phyloP scores from a whole-genome alignment of 2,797 vertebrate species.

The Tympanoctomys barrerae region DNA sequence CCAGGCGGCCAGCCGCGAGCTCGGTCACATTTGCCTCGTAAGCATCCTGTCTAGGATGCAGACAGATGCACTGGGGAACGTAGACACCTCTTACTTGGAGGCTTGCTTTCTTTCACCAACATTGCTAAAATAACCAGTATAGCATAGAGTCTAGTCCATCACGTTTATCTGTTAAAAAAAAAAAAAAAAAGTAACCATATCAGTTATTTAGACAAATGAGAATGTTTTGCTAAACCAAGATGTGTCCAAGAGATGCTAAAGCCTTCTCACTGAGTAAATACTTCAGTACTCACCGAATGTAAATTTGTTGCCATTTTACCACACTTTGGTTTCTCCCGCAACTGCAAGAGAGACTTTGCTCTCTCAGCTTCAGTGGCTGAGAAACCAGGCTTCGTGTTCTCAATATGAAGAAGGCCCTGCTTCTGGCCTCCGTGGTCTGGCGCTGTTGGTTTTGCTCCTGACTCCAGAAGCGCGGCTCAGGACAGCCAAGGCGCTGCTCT shows the following conservation, averaged over 20 bases:
- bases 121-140: constrained; percentile 26
- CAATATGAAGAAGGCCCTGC: not conserved
- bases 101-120: not conserved
- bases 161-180: constrained; percentile 18
- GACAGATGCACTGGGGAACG: not conserved
- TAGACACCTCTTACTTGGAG: not conserved
- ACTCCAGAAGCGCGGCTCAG: not conserved
- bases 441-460: constrained; percentile 49
- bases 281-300: constrained; percentile 20
- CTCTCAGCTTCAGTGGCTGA: constrained; percentile 22
- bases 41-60: not conserved
- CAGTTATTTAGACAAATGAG: constrained; percentile 38
- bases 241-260: not conserved
- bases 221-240: constrained; percentile 49
- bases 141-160: not conserved
- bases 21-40: not conserved
- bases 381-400: constrained; percentile 22
- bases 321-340: constrained; percentile 34
- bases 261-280: constrained; percentile 46
- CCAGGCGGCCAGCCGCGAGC: not conserved
- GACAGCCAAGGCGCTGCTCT: not conserved
- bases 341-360: constrained; percentile 26
- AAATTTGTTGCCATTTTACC: not conserved
- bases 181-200: not conserved
- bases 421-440: not conserved